A percentile compares a stretch with the other conserved stretches of the same genome.
Evolutionary conservation across 2,113 vertebrate species (phyloP).

Genomic region (Megaceryle maxima): DNA sequence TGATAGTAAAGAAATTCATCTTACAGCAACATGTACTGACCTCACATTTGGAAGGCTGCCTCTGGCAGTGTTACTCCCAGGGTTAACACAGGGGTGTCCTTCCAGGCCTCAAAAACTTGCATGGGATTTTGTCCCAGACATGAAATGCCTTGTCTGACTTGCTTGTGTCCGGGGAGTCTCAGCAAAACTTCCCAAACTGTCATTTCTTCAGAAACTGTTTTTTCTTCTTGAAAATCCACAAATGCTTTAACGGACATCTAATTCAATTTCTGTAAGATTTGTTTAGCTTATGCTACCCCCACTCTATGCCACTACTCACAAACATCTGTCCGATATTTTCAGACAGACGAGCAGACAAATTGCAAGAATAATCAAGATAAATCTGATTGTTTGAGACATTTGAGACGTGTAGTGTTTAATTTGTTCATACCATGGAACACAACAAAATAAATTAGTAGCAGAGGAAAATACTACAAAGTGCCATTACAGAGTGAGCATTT

Average conservation of each 20-base stretch:
- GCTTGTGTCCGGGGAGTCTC: background rate
- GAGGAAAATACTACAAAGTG: background rate
- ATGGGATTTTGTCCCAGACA: background rate
- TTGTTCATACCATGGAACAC: background rate
- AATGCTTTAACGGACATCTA: background rate
- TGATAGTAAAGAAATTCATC: background rate
- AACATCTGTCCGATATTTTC: background rate
- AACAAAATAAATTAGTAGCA: constrained; percentile 29
- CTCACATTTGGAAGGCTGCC: background rate
- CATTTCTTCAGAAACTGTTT: background rate
- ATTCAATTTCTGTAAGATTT: background rate
- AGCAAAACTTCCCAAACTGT: background rate
- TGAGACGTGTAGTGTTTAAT: constrained; percentile 22
- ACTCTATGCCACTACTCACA: background rate
- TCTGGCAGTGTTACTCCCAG: background rate
- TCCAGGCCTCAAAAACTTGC: background rate
- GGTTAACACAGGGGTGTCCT: background rate
- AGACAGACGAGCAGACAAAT: background rate
- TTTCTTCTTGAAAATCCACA: background rate
- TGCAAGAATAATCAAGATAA: background rate
- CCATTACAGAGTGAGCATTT: background rate
- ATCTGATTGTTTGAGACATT: constrained; percentile 23
- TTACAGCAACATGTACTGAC: background rate
- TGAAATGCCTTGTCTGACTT: background rate
- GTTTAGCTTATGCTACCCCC: background rate